Evolutionary conservation across 2,797 vertebrate species (phyloP).

Genomic region (Cryptoprocta ferox): DNA sequence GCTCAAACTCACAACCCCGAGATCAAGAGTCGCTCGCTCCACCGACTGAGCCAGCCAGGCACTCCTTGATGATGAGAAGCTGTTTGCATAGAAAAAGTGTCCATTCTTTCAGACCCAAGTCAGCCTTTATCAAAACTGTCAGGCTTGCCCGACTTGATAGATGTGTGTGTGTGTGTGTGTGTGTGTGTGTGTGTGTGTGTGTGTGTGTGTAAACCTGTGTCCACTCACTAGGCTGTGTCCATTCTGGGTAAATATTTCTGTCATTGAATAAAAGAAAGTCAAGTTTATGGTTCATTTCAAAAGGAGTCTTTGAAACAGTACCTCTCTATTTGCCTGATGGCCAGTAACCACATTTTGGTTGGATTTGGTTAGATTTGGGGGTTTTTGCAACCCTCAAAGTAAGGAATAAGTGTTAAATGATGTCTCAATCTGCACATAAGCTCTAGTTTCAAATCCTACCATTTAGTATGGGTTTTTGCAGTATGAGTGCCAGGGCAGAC

Average conservation of each 20-base stretch:
- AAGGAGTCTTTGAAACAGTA: conserved; percentile 21
- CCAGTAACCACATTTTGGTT: conserved; percentile 1
- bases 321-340: neutral
- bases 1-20: neutral
- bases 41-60: neutral
- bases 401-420: conserved; percentile 36
- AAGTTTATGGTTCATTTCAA: conserved; percentile 50
- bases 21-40: neutral
- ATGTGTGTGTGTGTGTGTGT: neutral
- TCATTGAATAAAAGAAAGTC: conserved; percentile 43
- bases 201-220: neutral
- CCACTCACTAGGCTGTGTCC: neutral
- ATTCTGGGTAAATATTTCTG: conserved; percentile 41
- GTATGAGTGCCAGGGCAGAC: neutral
- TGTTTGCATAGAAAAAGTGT: conserved; percentile 26
- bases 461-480: conserved; percentile 10
- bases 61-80: neutral
- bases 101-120: conserved; percentile 9
- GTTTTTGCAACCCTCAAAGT: neutral
- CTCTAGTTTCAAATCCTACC: conserved; percentile 28
- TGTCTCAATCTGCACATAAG: neutral
- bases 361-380: neutral
- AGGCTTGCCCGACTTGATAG: neutral
- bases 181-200: neutral
- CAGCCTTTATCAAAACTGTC: conserved; percentile 45